These are phyloP conservation scores for Cyprinus carpio DNA, from an alignment of 2,113 vertebrate genomes.

Conservation along the genomic window DNA sequence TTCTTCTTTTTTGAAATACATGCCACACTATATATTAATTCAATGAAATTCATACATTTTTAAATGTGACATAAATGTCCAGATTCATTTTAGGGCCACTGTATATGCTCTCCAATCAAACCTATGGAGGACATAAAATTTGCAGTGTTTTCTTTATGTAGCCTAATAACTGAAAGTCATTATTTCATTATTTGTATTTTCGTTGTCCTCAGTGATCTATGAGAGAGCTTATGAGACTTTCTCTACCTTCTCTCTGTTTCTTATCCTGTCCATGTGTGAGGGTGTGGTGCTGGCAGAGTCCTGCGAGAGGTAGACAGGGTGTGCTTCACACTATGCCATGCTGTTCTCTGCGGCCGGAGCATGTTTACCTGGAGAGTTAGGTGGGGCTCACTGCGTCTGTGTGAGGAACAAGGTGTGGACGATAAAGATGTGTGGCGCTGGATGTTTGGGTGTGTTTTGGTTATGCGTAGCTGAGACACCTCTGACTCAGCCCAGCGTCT, in stretches of 20 bases:
- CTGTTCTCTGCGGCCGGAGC: not conserved
- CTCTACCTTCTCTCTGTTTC: not conserved
- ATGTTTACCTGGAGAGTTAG: slow-evolving; percentile 37
- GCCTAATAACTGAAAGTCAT: not conserved
- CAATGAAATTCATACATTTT: too few species aligned
- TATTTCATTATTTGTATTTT: slow-evolving; percentile 28
- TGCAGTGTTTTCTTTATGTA: not conserved
- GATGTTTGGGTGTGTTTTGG: slow-evolving; percentile 52
- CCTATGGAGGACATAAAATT: too few species aligned
- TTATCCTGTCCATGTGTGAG: not conserved
- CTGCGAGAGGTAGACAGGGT: slow-evolving; percentile 40
- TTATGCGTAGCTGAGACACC: slow-evolving; percentile 4
- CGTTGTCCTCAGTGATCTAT: not conserved
- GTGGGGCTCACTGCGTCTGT: slow-evolving; percentile 43
- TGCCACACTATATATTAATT: too few species aligned
- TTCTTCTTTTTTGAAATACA: too few species aligned
- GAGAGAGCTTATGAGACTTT: not conserved
- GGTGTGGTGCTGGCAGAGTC: slow-evolving; percentile 57
- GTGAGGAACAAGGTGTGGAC: slow-evolving; percentile 50
- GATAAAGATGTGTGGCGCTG: slow-evolving; percentile 27
- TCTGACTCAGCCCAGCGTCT: slow-evolving; percentile 50
- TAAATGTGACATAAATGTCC: too few species aligned
- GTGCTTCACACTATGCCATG: slow-evolving; percentile 3
- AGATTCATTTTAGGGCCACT: too few species aligned
- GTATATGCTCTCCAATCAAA: not conserved